These are phyloP conservation scores for Hedya salicella DNA, from an alignment of 2,888 invertebrate genomes.

Conservation along the genomic window DNA sequence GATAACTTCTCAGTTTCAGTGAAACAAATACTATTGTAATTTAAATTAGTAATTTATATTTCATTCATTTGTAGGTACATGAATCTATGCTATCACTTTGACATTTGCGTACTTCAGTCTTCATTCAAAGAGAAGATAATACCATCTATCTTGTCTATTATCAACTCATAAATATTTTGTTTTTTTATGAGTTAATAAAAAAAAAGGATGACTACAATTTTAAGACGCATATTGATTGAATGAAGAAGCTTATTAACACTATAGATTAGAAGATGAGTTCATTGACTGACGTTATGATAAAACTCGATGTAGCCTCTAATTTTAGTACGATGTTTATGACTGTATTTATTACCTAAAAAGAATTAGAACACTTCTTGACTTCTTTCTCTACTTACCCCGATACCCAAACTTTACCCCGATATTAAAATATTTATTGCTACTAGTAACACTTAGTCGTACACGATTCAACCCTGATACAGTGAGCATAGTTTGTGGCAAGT, in stretches of 20 bases:
- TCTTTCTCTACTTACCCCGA: no score
- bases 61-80: constrained; percentile 23
- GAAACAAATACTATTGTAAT: constrained; percentile 1
- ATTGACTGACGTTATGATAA: no score
- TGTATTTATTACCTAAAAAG: no score
- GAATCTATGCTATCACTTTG: constrained; percentile 36
- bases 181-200: constrained; percentile 4
- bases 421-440: neutral
- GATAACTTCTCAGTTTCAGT: neutral
- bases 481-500: no score
- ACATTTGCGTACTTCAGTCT: constrained; percentile 5
- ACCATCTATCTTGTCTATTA: constrained; percentile 26
- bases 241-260: no score
- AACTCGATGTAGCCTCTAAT: no score
- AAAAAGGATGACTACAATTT: no score
- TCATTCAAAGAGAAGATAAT: neutral
- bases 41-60: neutral
- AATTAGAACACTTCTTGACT: no score
- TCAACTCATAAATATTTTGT: neutral
- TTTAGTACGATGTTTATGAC: no score
- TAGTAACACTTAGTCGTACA: constrained; percentile 1
- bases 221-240: no score
- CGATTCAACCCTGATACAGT: no score
- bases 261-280: no score
- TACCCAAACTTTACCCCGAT: neutral